Conservation (phyloP, 2,113 vertebrate species). For the Perca flavescens region DNA sequence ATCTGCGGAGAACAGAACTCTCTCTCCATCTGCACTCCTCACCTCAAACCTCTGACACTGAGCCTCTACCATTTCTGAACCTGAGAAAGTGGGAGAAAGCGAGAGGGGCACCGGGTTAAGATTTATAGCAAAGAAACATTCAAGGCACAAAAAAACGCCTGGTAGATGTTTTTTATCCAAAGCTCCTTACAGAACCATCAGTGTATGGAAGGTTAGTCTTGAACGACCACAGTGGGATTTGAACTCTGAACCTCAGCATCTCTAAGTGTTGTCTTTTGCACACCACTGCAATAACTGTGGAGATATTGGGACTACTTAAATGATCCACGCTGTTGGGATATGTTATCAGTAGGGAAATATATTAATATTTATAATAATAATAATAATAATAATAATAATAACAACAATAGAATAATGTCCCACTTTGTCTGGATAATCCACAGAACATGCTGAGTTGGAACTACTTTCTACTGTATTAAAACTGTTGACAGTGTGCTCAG, state of each 20-base stretch:
- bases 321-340: not conserved
- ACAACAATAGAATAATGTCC: not conserved
- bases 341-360: not conserved
- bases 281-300: not conserved
- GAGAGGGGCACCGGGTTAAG: conserved; percentile 16
- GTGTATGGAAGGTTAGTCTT: conserved; percentile 11
- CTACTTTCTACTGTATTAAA: not conserved
- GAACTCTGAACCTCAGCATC: not conserved
- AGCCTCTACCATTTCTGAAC: conserved; percentile 94
- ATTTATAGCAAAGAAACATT: not conserved
- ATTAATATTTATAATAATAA: too few species aligned
- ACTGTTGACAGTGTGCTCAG: conserved; percentile 9
- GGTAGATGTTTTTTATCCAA: conserved; percentile 4
- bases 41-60: conserved; percentile 98
- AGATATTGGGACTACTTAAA: not conserved
- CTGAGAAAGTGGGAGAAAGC: conserved; percentile 75
- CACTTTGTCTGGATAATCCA: conserved; percentile 16
- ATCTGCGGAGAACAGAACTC: conserved; percentile 93
- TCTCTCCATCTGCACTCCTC: conserved; percentile 88
- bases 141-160: conserved; percentile 11
- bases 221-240: not conserved
- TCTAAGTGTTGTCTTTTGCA: not conserved
- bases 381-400: too few species aligned
- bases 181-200: conserved; percentile 5
- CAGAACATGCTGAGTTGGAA: conserved; percentile 6